These are phyloP conservation scores for Machimus rusticus DNA, from an alignment of 2,888 invertebrate genomes.

Conservation along the genomic window DNA sequence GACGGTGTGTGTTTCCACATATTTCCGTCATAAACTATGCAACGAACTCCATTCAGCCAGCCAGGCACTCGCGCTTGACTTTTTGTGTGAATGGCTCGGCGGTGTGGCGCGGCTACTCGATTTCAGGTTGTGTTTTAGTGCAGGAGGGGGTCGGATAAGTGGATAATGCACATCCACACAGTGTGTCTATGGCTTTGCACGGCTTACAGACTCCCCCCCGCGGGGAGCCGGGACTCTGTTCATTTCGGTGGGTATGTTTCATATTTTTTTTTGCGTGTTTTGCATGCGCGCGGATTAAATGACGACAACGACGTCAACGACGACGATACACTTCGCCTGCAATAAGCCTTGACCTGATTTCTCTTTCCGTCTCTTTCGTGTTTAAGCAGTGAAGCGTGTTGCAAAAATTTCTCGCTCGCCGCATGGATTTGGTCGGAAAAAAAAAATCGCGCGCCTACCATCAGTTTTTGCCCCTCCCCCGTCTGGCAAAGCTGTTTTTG, in stretches of 20 bases:
- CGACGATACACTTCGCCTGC: slow-evolving; percentile 52
- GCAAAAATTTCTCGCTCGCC: slow-evolving; percentile 7
- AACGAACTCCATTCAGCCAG: background rate
- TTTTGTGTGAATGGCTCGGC: background rate
- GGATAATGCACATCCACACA: background rate
- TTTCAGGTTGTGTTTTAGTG: slow-evolving; percentile 8
- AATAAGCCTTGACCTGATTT: slow-evolving; percentile 63
- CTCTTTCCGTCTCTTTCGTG: slow-evolving; percentile 61
- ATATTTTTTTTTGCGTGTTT: background rate
- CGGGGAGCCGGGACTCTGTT: background rate
- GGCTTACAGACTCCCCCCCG: background rate
- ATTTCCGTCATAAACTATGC: slow-evolving; percentile 24
- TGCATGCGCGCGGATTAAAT: slow-evolving; percentile 26
- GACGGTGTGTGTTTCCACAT: background rate
- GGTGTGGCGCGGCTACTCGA: background rate
- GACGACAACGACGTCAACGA: slow-evolving; percentile 15
- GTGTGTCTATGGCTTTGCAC: background rate
- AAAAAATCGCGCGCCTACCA: background rate
- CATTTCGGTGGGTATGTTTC: background rate
- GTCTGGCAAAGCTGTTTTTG: background rate
- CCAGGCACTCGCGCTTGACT: background rate
- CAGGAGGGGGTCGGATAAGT: background rate
- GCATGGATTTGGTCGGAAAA: background rate
- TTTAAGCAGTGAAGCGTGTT: slow-evolving; percentile 41
- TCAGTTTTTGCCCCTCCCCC: background rate